phyloP scores from a whole-genome alignment of 2,888 invertebrate species.

The Dexiosoma caninum region DNA sequence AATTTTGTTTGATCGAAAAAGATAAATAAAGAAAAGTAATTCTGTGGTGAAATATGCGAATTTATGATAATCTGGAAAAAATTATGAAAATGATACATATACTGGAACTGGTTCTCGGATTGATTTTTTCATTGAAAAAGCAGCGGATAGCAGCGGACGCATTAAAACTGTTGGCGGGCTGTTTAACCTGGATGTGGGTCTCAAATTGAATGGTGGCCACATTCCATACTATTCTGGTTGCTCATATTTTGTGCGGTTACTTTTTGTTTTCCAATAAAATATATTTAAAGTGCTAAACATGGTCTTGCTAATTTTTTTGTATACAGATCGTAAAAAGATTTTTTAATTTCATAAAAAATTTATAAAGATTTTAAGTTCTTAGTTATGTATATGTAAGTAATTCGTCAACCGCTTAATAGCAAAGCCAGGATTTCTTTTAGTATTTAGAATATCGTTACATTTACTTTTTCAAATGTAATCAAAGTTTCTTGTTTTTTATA shows the following conservation, averaged over 20 bases:
- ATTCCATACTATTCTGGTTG: neutral
- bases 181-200: too few relatives aligned
- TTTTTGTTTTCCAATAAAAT: neutral
- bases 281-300: neutral
- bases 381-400: neutral
- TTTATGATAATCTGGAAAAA: too few relatives aligned
- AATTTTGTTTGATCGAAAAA: too few relatives aligned
- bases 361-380: neutral
- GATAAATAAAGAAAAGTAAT: too few relatives aligned
- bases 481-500: conserved; percentile 1
- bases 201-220: too few relatives aligned
- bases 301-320: neutral
- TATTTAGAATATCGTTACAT: neutral
- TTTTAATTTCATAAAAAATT: conserved; percentile 8
- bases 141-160: too few relatives aligned
- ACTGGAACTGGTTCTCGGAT: too few relatives aligned
- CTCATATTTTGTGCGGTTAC: neutral
- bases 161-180: too few relatives aligned
- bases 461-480: neutral
- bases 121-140: too few relatives aligned
- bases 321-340: neutral
- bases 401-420: conserved; percentile 17
- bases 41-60: too few relatives aligned
- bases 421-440: conserved; percentile 31
- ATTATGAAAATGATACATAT: too few relatives aligned